These are phyloP conservation scores for Choloepus didactylus DNA, from an alignment of 2,797 vertebrate species.

Conservation along the genomic window DNA sequence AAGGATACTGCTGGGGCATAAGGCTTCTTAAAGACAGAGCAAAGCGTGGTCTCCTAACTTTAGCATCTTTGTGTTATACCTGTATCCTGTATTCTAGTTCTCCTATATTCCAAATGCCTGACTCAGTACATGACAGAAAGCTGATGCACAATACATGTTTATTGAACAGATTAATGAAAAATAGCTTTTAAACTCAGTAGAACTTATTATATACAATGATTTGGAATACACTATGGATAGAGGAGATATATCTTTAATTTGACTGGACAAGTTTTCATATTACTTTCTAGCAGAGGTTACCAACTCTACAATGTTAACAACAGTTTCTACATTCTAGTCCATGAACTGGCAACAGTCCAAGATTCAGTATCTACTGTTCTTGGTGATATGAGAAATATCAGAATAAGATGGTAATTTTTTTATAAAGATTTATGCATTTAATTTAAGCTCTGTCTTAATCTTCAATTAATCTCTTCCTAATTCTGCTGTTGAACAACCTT, in stretches of 20 bases:
- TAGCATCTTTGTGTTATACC: not conserved
- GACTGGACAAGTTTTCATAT: not conserved
- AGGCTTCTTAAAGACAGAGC: not conserved
- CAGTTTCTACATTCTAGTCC: not conserved
- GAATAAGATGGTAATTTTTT: not conserved
- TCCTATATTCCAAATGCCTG: conserved; percentile 3
- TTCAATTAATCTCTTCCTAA: not conserved
- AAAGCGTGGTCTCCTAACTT: not conserved
- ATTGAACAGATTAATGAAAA: not conserved
- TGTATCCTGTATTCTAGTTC: not conserved
- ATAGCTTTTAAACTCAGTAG: not conserved
- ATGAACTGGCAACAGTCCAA: not conserved
- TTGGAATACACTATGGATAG: not conserved
- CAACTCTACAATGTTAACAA: not conserved
- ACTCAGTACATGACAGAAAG: not conserved
- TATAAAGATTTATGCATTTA: not conserved
- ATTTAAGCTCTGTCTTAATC: not conserved
- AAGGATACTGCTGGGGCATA: not conserved
- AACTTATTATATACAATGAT: not conserved
- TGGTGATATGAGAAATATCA: not conserved
- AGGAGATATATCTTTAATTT: not conserved
- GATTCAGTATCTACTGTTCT: not conserved
- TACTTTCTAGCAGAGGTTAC: not conserved
- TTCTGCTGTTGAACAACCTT: not conserved
- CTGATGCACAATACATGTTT: not conserved